Percentiles rank a stretch among this genome's conserved stretches.
Evolutionary conservation across 2,888 invertebrate species (phyloP).

Genomic region (Listrodromus nycthemerus): DNA sequence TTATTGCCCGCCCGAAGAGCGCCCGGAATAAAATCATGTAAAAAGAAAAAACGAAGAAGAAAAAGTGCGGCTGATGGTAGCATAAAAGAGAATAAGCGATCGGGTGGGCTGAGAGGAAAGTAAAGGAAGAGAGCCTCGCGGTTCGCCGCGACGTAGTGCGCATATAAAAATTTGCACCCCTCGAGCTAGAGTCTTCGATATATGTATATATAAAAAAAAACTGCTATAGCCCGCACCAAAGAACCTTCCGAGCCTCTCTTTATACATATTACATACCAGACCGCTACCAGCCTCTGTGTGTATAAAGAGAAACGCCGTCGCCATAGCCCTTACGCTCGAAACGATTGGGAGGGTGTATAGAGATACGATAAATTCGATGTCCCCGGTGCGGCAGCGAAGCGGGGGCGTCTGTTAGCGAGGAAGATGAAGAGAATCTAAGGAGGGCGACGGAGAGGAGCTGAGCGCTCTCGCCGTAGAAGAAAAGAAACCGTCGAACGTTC

Average conservation of each 20-base stretch:
- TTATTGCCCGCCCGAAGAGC: conserved; percentile 75
- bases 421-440: conserved; percentile 69
- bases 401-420: conserved; percentile 84
- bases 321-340: conserved; percentile 46
- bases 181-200: conserved; percentile 44
- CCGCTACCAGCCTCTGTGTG: not conserved
- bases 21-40: conserved; percentile 81
- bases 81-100: conserved; percentile 37
- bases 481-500: conserved; percentile 79
- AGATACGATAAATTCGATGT: conserved; percentile 61
- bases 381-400: conserved; percentile 5
- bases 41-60: conserved; percentile 79
- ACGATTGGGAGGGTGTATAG: conserved; percentile 40
- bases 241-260: conserved; percentile 46
- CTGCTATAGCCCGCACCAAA: not conserved
- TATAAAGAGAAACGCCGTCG: conserved; percentile 44
- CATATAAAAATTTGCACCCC: conserved; percentile 60
- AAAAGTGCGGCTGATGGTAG: conserved; percentile 48
- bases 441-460: conserved; percentile 84
- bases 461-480: conserved; percentile 85
- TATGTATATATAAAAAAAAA: not conserved
- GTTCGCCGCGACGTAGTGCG: conserved; percentile 51
- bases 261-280: conserved; percentile 31
- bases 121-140: conserved; percentile 13
- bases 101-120: not conserved